Evolutionary conservation across 2,113 vertebrate species (phyloP).

Genomic region (Edolisoma coerulescens): DNA sequence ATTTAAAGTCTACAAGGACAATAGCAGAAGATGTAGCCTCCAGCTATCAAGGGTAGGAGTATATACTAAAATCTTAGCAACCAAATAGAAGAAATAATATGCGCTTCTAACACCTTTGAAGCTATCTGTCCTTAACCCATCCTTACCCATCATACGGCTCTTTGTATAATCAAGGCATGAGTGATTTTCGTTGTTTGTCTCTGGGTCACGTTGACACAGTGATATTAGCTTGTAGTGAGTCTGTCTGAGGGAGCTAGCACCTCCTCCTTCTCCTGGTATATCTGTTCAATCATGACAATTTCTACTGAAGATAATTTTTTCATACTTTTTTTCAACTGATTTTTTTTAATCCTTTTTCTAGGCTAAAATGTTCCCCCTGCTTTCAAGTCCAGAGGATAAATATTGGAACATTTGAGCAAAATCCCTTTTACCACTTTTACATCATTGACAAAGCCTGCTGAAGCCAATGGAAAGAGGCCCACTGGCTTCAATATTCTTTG

Average conservation of each 20-base stretch:
- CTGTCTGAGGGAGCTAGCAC: background rate
- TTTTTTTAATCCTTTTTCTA: background rate
- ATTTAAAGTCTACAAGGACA: background rate
- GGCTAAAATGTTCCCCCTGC: background rate
- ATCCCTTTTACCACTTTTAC: background rate
- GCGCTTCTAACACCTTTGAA: background rate
- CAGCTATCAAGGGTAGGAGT: background rate
- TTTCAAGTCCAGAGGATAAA: background rate
- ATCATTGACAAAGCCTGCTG: background rate
- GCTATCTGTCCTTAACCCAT: background rate
- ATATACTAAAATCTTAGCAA: background rate
- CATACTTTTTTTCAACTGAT: background rate
- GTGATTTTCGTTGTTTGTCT: background rate
- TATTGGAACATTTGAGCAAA: conserved; percentile 16
- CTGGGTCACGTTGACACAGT: background rate
- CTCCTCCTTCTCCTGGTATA: background rate
- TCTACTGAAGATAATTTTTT: background rate
- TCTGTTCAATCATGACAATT: background rate
- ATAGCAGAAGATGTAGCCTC: background rate
- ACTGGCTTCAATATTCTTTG: background rate
- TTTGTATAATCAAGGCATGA: background rate
- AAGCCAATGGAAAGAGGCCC: conserved; percentile 1
- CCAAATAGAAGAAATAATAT: background rate
- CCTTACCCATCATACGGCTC: background rate
- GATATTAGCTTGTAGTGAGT: background rate